Evolutionary conservation across 1,140 invertebrate genomes (phyloP).

Genomic region (Drosophila nasuta): DNA sequence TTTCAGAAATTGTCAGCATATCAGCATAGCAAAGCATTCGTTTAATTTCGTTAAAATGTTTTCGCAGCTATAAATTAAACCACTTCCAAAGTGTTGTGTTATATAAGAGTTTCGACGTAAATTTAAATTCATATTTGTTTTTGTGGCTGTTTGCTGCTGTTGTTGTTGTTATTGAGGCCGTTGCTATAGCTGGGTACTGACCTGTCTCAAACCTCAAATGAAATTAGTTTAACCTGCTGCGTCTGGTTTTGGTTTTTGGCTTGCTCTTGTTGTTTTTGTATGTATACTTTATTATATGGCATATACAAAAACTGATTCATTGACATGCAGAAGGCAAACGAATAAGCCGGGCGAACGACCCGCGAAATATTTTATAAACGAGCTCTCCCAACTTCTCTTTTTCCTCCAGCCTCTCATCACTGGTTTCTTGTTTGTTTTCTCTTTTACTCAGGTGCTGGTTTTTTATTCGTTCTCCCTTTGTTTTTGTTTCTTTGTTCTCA

Average conservation of each 20-base stretch:
- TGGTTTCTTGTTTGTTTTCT: conserved; percentile 1
- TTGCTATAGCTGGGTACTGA: conserved; percentile 48
- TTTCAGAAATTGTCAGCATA: not conserved
- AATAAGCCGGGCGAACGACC: conserved; percentile 36
- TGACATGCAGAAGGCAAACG: conserved; percentile 58
- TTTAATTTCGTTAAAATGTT: conserved; percentile 49
- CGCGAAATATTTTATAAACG: not conserved
- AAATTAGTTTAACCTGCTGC: conserved; percentile 34
- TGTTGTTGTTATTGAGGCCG: conserved; percentile 31
- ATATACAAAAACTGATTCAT: conserved; percentile 71
- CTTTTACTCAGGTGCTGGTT: not conserved
- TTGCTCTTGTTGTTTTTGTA: conserved; percentile 23
- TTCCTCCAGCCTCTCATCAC: not conserved
- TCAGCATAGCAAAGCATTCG: not conserved
- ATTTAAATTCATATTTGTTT: conserved; percentile 28
- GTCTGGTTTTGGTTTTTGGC: conserved; percentile 27
- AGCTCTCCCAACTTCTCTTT: not conserved
- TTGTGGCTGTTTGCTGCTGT: conserved; percentile 3
- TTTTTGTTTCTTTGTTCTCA: conserved; percentile 2
- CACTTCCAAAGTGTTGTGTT: conserved; percentile 56
- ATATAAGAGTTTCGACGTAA: conserved; percentile 52
- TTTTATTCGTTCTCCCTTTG: not conserved
- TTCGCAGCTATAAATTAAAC: conserved; percentile 64
- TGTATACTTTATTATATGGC: conserved; percentile 48
- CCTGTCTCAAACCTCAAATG: conserved; percentile 61